phyloP scores from a whole-genome alignment of 2,113 vertebrate genomes.

The Trogon melanurus region DNA sequence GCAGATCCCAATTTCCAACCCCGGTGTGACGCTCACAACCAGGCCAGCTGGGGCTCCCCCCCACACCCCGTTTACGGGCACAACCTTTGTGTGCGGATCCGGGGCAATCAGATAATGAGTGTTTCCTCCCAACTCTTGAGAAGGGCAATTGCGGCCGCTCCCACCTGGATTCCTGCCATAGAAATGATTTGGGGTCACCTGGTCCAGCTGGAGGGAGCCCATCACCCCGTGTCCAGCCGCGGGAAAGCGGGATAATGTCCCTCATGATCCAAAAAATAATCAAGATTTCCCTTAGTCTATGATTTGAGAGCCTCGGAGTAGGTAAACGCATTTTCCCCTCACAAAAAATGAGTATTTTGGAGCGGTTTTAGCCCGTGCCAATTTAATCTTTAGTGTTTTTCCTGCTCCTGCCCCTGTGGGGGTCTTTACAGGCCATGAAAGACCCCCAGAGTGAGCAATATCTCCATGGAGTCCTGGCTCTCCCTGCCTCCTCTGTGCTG shows the following conservation, averaged over 20 bases:
- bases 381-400: neutral
- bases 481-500: neutral
- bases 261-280: neutral
- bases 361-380: neutral
- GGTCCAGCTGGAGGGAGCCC: neutral
- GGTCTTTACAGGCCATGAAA: fast-evolving
- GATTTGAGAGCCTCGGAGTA: neutral
- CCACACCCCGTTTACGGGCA: neutral
- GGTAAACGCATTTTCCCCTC: fast-evolving
- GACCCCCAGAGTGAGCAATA: fast-evolving
- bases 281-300: neutral
- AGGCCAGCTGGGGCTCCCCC: neutral
- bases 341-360: neutral
- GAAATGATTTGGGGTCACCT: neutral
- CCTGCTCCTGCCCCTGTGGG: neutral
- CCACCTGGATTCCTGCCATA: neutral
- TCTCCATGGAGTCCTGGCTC: neutral
- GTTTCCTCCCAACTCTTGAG: neutral
- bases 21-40: fast-evolving
- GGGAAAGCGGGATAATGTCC: neutral
- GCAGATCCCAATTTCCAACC: neutral
- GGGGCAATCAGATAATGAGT: neutral
- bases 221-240: fast-evolving
- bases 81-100: constrained; percentile 12
- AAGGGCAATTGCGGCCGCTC: neutral